Evolutionary conservation across 1,140 invertebrate species (phyloP), one percentile per base, ranked within the genome.

Genomic region (Adoxophyes honmai): DNA sequence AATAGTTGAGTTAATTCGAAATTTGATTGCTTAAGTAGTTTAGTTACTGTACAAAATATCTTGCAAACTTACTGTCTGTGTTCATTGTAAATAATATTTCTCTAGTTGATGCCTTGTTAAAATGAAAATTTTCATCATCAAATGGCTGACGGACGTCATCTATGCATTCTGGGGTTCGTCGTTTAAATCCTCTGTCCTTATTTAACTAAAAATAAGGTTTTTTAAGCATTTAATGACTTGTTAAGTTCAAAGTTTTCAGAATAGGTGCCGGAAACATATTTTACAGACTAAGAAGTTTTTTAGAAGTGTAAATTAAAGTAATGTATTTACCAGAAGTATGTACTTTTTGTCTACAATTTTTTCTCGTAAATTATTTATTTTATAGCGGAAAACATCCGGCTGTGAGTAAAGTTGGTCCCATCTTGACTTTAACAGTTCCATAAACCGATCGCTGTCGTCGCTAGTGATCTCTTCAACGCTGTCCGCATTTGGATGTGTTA

Each of bases 121-220:
- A 95, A 84, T 95, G 94, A 72, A 95, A 95, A 54, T 84, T 73
- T 34, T 86, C 67, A 1, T 81, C 57, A 78, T 94, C 86, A 79
- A 94, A 94, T 15, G 90, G 88, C 72, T 94, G 90, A 13, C 75
- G 78, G 37, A 94, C 86, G 64, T 85, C 90, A 7, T 70, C 59
- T 37, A 95, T 91, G 35, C 83, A 56, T 68, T 94, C 89, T n/a
- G 94, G 93, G 59, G 71, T 78, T 62, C 94, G 88, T 70, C 93
- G 82, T 51, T 92, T 91, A 0, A 58, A 64, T 13, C 81, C 90
- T 76, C 94, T 83, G 28, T 94, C 89, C 18, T 88, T 66, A 80
- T 95, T 95, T n/a, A 95, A 75, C 94, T 95, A 64, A 10, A 90
- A 82, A 39, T 68, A 62, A 54, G 6, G 21, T 2, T 6, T 61